A percentile compares a stretch with the other conserved stretches of the same genome.
Evolutionary conservation across 2,888 invertebrate species (phyloP).

Genomic region (Glyphotaelius pellucidus): DNA sequence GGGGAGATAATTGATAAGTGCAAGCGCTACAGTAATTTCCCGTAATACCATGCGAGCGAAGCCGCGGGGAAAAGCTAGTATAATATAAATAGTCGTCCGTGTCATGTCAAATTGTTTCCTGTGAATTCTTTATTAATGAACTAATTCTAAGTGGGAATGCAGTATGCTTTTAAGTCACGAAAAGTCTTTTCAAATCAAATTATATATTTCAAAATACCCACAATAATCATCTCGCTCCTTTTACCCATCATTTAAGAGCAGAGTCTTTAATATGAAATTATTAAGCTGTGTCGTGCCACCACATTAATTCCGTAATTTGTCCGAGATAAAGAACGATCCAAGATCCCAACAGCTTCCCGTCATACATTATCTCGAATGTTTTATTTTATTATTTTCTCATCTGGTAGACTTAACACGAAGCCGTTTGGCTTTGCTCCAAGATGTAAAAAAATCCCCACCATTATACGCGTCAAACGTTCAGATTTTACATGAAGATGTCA

Average conservation of each 20-base stretch:
- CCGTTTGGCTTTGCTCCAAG: constrained; percentile 10
- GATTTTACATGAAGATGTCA: constrained; percentile 18
- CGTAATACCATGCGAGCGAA: too few relatives aligned
- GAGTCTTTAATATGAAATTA: constrained; percentile 2
- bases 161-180: not conserved
- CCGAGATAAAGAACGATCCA: not conserved
- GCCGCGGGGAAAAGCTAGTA: too few relatives aligned
- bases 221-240: not conserved
- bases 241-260: not conserved
- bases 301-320: not conserved
- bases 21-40: too few relatives aligned
- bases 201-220: not conserved
- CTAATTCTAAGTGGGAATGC: not conserved
- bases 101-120: not conserved
- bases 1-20: too few relatives aligned
- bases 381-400: not conserved
- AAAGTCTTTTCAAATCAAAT: not conserved
- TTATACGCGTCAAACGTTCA: constrained; percentile 4
- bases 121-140: not conserved
- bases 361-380: not conserved
- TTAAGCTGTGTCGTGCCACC: constrained; percentile 2
- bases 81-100: too few relatives aligned
- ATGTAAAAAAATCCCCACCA: constrained; percentile 17
- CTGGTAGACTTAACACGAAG: not conserved
- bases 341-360: not conserved